Conservation (phyloP, 30 jellyfish, hydroid and myxozoan genomes). For the Catostylus mosaicus region DNA sequence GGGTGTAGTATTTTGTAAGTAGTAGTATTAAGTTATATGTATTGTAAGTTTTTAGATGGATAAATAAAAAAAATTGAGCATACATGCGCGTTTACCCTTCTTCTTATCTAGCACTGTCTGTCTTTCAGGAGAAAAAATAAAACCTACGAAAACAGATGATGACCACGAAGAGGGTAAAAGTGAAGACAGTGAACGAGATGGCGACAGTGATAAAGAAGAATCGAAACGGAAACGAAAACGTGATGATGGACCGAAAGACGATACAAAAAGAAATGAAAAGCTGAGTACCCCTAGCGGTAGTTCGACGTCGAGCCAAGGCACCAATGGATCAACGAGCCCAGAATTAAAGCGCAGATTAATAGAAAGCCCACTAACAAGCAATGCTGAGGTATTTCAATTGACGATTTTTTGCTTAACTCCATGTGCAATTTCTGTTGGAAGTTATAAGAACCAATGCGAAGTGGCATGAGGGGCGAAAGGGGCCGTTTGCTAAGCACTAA, state of each 20-base stretch:
- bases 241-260: slow-evolving; percentile 47
- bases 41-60: no score
- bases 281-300: slow-evolving; percentile 63
- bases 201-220: slow-evolving; percentile 69
- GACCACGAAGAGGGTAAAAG: slow-evolving; percentile 49
- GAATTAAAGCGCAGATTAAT: slow-evolving; percentile 83
- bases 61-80: background rate
- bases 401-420: background rate
- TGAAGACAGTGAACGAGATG: slow-evolving; percentile 65
- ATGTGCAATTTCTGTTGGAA: background rate
- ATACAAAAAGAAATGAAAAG: slow-evolving; percentile 58
- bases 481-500: no score
- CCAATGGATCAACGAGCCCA: slow-evolving; percentile 87
- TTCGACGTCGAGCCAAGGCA: slow-evolving; percentile 63
- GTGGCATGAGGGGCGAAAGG: no score
- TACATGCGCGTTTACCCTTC: background rate
- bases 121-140: slow-evolving; percentile 25
- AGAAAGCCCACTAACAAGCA: slow-evolving; percentile 88
- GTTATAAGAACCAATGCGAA: no score
- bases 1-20: no score
- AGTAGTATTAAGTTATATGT: no score
- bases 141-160: slow-evolving; percentile 58
- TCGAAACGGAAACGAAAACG: slow-evolving; percentile 65
- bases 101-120: background rate
- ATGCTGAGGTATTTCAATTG: slow-evolving; percentile 64